phyloP scores from a whole-genome alignment of 2,888 invertebrate species.

The Chaetogeoica ovagalla region DNA sequence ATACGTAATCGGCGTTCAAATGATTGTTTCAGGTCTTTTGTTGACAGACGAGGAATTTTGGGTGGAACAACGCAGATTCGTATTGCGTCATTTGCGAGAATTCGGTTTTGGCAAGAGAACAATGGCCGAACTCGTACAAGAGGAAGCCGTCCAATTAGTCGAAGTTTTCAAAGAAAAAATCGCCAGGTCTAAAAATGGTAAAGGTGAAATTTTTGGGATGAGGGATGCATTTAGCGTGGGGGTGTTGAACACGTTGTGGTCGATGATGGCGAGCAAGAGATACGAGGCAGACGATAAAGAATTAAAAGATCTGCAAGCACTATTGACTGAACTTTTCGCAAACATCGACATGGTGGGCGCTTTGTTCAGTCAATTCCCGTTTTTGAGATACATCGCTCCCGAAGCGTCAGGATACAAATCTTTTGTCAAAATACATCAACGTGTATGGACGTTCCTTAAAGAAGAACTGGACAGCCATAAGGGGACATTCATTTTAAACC shows the following conservation, averaged over 20 bases:
- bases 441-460: conserved; percentile 73
- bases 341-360: conserved; percentile 81
- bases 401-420: conserved; percentile 75
- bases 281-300: conserved; percentile 73
- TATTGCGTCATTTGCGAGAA: conserved; percentile 75
- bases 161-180: conserved; percentile 62
- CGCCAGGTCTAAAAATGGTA: conserved; percentile 58
- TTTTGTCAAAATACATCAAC: conserved; percentile 72
- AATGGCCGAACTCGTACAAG: conserved; percentile 73
- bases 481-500: conserved; percentile 65
- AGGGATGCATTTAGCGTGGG: conserved; percentile 76
- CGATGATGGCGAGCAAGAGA: conserved; percentile 78
- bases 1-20: background rate
- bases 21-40: conserved; percentile 63
- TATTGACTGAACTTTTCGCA: conserved; percentile 72
- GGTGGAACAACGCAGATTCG: conserved; percentile 77
- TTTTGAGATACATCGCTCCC: conserved; percentile 71
- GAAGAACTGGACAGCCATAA: conserved; percentile 75
- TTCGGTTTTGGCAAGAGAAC: conserved; percentile 80
- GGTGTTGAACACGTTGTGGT: conserved; percentile 79
- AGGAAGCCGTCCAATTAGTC: conserved; percentile 71
- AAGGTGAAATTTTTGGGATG: conserved; percentile 67
- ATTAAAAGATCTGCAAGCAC: conserved; percentile 69
- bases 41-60: conserved; percentile 74
- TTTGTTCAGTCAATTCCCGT: conserved; percentile 77